These are phyloP conservation scores for Idris sp. DNA, from an alignment of 1,140 invertebrate genomes.

Conservation along the genomic window DNA sequence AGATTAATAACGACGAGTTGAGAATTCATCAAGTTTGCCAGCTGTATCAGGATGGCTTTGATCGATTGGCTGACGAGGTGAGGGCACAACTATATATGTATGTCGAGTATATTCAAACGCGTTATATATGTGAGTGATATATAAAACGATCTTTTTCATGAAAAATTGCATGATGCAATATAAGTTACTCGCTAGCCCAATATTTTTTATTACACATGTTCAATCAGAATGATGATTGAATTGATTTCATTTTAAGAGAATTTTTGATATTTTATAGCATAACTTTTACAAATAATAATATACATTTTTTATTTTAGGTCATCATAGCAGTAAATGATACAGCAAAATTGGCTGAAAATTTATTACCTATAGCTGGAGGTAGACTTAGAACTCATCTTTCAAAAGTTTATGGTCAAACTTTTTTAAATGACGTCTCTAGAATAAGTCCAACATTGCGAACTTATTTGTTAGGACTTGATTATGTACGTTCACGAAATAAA, in stretches of 20 bases:
- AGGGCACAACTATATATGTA: slow-evolving; percentile 24
- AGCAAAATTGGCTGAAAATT: slow-evolving; percentile 81
- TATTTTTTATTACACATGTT: no score
- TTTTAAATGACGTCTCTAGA: slow-evolving; percentile 82
- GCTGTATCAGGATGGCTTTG: slow-evolving; percentile 87
- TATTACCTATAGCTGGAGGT: slow-evolving; percentile 85
- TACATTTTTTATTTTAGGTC: slow-evolving; percentile 76
- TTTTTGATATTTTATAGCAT: no score
- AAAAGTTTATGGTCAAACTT: slow-evolving; percentile 75
- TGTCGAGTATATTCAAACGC: slow-evolving; percentile 15
- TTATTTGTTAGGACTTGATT: slow-evolving; percentile 82
- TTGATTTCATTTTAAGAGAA: no score
- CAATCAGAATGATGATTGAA: no score
- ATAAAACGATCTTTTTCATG: slow-evolving; percentile 4
- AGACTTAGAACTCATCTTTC: slow-evolving; percentile 83
- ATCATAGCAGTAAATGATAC: slow-evolving; percentile 82
- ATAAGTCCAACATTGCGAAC: slow-evolving; percentile 83
- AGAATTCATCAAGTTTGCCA: slow-evolving; percentile 87
- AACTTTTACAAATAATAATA: no score
- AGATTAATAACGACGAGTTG: slow-evolving; percentile 86
- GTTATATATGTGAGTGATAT: slow-evolving; percentile 12
- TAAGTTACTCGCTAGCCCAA: slow-evolving; percentile 2
- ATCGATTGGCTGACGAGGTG: slow-evolving; percentile 87
- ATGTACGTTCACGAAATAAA: slow-evolving; percentile 80
- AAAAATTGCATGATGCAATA: slow-evolving; percentile 21